Base-by-base conservation (phyloP, 2,797 vertebrate species). In the Lemur catta region DNA sequence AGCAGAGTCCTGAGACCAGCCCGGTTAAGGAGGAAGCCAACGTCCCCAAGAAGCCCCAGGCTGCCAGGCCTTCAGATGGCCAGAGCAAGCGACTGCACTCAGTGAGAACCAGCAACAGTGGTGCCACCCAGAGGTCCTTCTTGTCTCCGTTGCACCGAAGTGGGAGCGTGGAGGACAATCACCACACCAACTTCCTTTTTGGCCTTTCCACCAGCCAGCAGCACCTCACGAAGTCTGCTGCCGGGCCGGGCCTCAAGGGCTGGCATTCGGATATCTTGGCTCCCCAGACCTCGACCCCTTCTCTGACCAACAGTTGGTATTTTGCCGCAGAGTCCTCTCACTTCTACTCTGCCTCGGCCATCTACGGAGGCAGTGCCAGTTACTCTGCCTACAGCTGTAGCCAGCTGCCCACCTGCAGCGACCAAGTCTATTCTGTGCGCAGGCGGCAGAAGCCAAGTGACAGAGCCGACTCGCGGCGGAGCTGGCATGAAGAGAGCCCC, bases 401-500 rank as follows among this genome's bases (percentile, higher is more conserved):
- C 11, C 99, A 99, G 95, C 99, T 99, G 85, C 98, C 99, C 90
- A 98, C 98, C 0, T 76, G 97, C 78, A 33, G 96, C 0, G 99
- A 99, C 50, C 98, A 97, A 0, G 97, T 98, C 80, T 98, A 98
- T 28, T 99, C 99, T 0, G 99, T 99, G 94, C 99, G 99, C 95
- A 97, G 99, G 80, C 98, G 99, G 72, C 98, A 98, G 30, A 98
- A 99, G 95, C 98, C 99, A 0, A 98, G 98, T 0, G 99, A 99
- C 84, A 98, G 98, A 0, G 99, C 99, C 0, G 99, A 99, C 98
- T 99, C 99, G 0, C 98, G 99, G 93, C 98, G 99, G 41, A 99
- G 99, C 98, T 99, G 99, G 99, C 99, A 99, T 0, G 99, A 99
- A 71, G 99, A 99, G 97, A 99, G 99, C 98, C 99, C 99, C 96